Percentiles rank a stretch among this genome's conserved stretches.
These are phyloP conservation scores for Pan paniscus DNA, from an alignment of 2,113 vertebrate species.

Conservation along the genomic window DNA sequence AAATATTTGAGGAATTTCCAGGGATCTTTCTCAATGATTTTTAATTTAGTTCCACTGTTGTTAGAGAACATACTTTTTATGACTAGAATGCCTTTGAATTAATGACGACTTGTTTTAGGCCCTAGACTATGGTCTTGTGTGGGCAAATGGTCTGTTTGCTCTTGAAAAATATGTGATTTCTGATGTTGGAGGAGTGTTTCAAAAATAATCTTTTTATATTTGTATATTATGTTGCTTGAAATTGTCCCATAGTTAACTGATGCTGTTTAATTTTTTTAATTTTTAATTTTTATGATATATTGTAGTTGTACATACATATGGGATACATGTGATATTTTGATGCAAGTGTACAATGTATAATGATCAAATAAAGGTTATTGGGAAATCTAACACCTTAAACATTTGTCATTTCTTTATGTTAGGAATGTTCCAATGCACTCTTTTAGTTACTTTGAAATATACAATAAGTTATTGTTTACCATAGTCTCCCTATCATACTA, in stretches of 20 bases:
- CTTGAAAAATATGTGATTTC: neutral
- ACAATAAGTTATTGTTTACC: neutral
- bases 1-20: constrained; percentile 48
- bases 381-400: neutral
- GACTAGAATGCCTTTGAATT: neutral
- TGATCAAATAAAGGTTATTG: neutral
- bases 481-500: neutral
- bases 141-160: neutral
- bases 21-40: neutral
- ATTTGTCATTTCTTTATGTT: neutral
- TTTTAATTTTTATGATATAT: neutral
- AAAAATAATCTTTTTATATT: constrained; percentile 19
- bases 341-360: neutral
- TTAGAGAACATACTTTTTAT: constrained; percentile 16
- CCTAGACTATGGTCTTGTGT: neutral
- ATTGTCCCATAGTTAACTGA: neutral
- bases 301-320: neutral
- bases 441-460: neutral
- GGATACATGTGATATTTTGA: neutral
- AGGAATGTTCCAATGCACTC: neutral
- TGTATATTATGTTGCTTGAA: neutral
- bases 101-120: constrained; percentile 16
- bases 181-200: neutral
- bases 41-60: constrained; percentile 23
- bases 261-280: neutral